A percentile compares a stretch with the other conserved stretches of the same genome.
Evolutionary conservation across 30 jellyfish, hydroid and myxozoan genomes (phyloP).

Genomic region (Phacellophora camtschatica): DNA sequence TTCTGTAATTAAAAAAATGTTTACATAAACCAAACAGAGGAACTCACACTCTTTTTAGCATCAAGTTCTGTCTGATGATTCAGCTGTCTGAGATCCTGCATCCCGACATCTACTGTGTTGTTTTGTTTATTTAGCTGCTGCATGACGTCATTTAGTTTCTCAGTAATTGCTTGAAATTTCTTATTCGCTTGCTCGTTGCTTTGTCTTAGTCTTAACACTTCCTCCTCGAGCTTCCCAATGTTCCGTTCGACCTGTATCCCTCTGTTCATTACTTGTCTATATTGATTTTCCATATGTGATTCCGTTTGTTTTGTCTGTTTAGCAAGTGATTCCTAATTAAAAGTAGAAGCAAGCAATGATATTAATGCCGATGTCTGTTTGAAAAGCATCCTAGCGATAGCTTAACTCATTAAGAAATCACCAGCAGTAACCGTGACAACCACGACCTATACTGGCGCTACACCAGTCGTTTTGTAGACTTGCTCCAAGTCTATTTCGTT

Average conservation of each 20-base stretch:
- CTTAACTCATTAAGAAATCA: no score
- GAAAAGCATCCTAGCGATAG: no score
- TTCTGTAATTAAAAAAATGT: no score
- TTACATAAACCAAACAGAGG: background rate
- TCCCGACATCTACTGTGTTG: slow-evolving; percentile 45
- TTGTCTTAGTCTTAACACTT: slow-evolving; percentile 38
- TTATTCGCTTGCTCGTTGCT: slow-evolving; percentile 37
- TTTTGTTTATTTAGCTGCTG: slow-evolving; percentile 40
- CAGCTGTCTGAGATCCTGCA: slow-evolving; percentile 65
- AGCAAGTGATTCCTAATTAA: slow-evolving; percentile 10
- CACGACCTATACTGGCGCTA: no score
- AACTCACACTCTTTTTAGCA: slow-evolving; percentile 39
- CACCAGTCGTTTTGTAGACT: no score
- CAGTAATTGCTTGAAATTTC: slow-evolving; percentile 19
- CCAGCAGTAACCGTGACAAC: no score
- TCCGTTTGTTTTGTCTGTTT: slow-evolving; percentile 17
- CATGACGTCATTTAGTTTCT: slow-evolving; percentile 25
- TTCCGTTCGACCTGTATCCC: slow-evolving; percentile 61
- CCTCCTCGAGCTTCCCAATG: slow-evolving; percentile 42
- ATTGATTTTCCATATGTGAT: slow-evolving; percentile 7
- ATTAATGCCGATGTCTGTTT: no score
- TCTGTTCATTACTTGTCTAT: slow-evolving; percentile 28
- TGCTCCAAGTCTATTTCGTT: no score
- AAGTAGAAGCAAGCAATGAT: no score
- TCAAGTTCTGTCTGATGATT: slow-evolving; percentile 48